Base-by-base conservation (phyloP, 1,140 invertebrate genomes). In the Mesaphorura yosii region DNA sequence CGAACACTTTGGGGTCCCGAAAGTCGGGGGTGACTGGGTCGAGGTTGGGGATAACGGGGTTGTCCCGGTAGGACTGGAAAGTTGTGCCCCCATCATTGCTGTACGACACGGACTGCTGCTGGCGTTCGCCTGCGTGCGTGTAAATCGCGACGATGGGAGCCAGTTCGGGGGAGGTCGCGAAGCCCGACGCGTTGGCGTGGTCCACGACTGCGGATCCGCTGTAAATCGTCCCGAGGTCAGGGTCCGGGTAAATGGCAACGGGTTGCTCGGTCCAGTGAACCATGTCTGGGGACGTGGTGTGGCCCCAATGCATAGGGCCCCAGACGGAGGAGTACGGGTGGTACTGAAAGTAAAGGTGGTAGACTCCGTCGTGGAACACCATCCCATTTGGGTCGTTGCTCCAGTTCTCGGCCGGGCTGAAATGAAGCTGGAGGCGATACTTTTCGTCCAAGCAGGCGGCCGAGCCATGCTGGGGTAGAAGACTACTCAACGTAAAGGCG, bases 361-460 rank as follows among this genome's bases (percentile, higher is more conserved):
- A 61, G 12, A 46, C 45, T 10, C 59, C 59, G 12, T 58, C 49
- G n/a, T n/a, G n/a, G n/a, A n/a, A n/a, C n/a, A n/a, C 51, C 55
- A 61, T 58, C 5, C 59, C 59, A 49, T 61, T 61, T 3, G 59
- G 59, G 17, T 61, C 59, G 44, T 61, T 61, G 1, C 48, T 25
- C 59, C 59, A 61, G 15, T 58, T 48, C n/a, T 22, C 39, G 2
- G 15, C 0, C 3, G 47, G 37, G 26, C 55, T 58, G 49, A 58
- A 61, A 41, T 61, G 59, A 39, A 51, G 41, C 19, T 57, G 42
- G 3, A 50, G 55, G 7, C 59, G 48, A 20, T 58, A 46, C 17
- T 31, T 40, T n/a, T 61, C 55, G 26, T 54, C 34, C 31, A 42
- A 25, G 23, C 42, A 57, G n/a, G n/a, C n/a, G n/a, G n/a, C n/a